Conservation (phyloP, 2,888 invertebrate species). For the Nomada ferruginata region DNA sequence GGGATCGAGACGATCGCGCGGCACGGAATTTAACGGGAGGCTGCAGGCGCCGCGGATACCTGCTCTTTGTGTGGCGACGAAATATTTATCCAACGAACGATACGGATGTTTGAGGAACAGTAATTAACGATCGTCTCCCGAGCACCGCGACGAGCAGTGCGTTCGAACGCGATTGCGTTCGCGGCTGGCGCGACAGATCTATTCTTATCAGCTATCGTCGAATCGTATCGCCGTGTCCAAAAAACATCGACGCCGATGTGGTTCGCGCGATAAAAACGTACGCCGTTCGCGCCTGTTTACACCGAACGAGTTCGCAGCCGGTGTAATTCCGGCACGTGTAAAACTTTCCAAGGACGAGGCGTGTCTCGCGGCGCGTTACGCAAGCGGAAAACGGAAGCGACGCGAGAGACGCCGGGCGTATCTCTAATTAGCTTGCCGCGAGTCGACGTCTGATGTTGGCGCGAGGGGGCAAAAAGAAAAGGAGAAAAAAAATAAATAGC, state of each 20-base stretch:
- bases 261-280: conserved; percentile 32
- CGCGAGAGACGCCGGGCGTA: conserved; percentile 41
- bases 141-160: background rate
- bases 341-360: conserved; percentile 60
- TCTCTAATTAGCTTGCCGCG: conserved; percentile 34
- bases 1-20: background rate
- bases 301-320: conserved; percentile 35
- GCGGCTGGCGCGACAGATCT: background rate
- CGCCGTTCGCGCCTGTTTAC: conserved; percentile 31
- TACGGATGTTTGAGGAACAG: conserved; percentile 34
- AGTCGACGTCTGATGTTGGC: background rate
- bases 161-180: background rate
- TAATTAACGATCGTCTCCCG: conserved; percentile 25
- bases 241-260: conserved; percentile 1
- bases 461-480: background rate
- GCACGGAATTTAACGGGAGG: conserved; percentile 1
- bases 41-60: conserved; percentile 14
- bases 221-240: background rate
- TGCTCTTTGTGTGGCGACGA: conserved; percentile 17
- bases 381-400: conserved; percentile 61
- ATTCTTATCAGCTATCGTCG: conserved; percentile 8
- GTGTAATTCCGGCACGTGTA: conserved; percentile 66
- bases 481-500: background rate
- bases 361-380: conserved; percentile 50
- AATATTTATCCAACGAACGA: conserved; percentile 49